Base-by-base conservation (phyloP, 64 coral and sea anemone genomes). In the Catalaphyllia jardinei region DNA sequence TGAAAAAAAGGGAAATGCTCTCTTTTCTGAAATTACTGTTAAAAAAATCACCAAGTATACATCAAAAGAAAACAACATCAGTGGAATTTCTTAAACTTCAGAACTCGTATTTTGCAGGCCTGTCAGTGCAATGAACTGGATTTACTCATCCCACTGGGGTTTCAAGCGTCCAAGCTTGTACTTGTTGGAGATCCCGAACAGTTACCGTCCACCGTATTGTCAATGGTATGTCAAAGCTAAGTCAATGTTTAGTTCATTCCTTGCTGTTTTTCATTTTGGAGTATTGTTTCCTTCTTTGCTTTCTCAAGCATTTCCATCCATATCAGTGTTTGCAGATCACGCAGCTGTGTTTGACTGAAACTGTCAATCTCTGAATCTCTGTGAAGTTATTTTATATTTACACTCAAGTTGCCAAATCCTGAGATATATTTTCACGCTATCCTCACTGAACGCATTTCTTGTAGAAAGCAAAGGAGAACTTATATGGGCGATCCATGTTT, bases 401-500 rank as follows among this genome's bases (percentile, higher is more conserved):
- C 7, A 55, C 13, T 11, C 10, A 55, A 55, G n/a, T 1, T 55
- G 20, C 3, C 64, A 67, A 9, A 24, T 55, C 7, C 64, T 22
- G 27, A 67, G 22, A 67, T 25, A 20, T 67, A 67, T 24, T 25
- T 25, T n/a, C 25, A 24, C 64, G 8, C 25, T 67, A 67, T 67
- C 22, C 24, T 1, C 10, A 10, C 64, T 10, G 20, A n/a, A 67
- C 10, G 18, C 19, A 38, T 29, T 4, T 52, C 12, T 42, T 74
- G 27, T 71, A 96, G 94, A 93, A 39, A 77, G 97, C 97, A n/a
- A 75, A 91, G 57, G 86, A 95, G 74, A 74, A 93, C 64, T 61
- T 83, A n/a, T 95, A 85, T 50, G 97, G 91, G 33, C 90, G 88
- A 18, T 99, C 97, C 0, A 92, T 99, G 85, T 99, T 95, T 84